Base-by-base conservation (phyloP, 2,113 vertebrate genomes). In the Platichthys stellatus region DNA sequence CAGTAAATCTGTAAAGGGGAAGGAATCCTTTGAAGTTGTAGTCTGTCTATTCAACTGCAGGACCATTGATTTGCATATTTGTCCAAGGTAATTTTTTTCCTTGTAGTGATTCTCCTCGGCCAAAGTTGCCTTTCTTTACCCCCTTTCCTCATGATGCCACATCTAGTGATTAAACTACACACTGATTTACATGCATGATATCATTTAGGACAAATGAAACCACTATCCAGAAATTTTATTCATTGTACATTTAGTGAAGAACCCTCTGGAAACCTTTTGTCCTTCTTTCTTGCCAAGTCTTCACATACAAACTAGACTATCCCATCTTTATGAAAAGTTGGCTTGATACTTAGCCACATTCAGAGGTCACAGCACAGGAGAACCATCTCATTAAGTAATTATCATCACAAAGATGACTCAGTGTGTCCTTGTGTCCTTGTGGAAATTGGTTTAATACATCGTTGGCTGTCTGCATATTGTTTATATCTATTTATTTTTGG, bases 1-100 rank as follows among this genome's bases (percentile, higher is more conserved):
- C 38, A 43, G 28, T 73, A 45, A 26, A 87, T 56, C 61, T 28
- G 62, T 60, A 18, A 57, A 76, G 60, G 24, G 63, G 31, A 53
- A 31, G 45, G 51, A 56, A 51, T 56, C 24, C 58, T 56, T 58
- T 24, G 9, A n/a, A 59, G 53, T 59, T 10, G 38, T 47, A 75
- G 20, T 58, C 0, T 61, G 72, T 64, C 49, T 51, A 2, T n/a
- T 51, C 49, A 51, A 51, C 49, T 51, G 49, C 18, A 18, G 24
- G 4, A 15, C 53, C 18, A 18, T 3, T 2, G 5, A 20, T 56
- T 51, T 65, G 54, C 17, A 21, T 6, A 67, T 66, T 24, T 63
- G 26, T 53, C n/a, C 15, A 40, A 28, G 20, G 40, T 62, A 13
- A 24, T 8, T 14, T 54, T 75, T 35, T 47, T 17, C 0, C 2